Percentiles rank a stretch among this genome's conserved stretches.
phyloP scores from a whole-genome alignment of 2,797 vertebrate species.

The Sciaenops ocellatus region DNA sequence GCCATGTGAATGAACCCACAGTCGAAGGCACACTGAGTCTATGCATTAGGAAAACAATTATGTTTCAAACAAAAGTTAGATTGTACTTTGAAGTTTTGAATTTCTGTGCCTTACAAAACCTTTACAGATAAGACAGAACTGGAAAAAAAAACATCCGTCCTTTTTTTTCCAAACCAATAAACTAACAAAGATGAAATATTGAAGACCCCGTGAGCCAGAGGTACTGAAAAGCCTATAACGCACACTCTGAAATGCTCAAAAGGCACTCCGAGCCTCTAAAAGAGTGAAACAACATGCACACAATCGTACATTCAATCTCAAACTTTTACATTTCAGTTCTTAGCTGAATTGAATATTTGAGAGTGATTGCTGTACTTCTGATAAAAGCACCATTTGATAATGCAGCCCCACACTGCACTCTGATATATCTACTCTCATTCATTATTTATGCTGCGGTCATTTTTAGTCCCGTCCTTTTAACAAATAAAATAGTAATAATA shows the following conservation, averaged over 20 bases:
- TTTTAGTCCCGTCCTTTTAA: constrained; percentile 87
- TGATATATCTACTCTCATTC: constrained; percentile 80
- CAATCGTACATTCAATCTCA: constrained; percentile 82
- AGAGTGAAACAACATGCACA: constrained; percentile 69
- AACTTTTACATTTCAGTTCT: constrained; percentile 88
- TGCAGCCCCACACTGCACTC: constrained; percentile 76
- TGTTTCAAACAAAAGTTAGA: constrained; percentile 30
- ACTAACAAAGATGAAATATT: constrained; percentile 82
- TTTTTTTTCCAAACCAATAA: constrained; percentile 74
- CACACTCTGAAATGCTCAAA: constrained; percentile 70
- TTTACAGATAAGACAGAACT: constrained; percentile 47
- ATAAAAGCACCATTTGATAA: constrained; percentile 89
- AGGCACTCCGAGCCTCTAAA: constrained; percentile 70
- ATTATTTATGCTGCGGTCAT: constrained; percentile 82
- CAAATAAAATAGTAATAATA: constrained; percentile 89
- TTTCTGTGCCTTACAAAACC: constrained; percentile 32
- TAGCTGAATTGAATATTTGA: constrained; percentile 84
- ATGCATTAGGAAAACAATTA: constrained; percentile 16
- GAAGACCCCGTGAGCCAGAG: constrained; percentile 66
- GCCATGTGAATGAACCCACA: not conserved
- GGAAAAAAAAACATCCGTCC: constrained; percentile 40
- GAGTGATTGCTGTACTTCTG: constrained; percentile 80
- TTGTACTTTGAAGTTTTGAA: constrained; percentile 34
- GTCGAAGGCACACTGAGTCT: not conserved
- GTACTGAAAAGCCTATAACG: constrained; percentile 68